Percentiles rank a stretch among this genome's conserved stretches.
These are phyloP conservation scores for Dendroctonus valens DNA, from an alignment of 1,140 invertebrate genomes.

Conservation along the genomic window DNA sequence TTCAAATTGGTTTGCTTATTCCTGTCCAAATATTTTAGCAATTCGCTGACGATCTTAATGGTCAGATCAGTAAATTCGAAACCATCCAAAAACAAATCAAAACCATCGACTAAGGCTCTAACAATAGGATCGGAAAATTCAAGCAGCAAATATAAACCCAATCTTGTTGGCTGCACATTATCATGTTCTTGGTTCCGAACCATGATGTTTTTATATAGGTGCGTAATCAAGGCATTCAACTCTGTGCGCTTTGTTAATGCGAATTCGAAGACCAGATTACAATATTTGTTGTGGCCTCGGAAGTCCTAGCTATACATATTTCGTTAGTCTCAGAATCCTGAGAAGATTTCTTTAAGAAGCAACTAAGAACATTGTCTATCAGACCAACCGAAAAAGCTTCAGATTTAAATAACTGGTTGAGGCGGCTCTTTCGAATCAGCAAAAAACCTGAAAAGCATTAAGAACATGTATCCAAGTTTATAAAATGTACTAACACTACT, in stretches of 20 bases:
- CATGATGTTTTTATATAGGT: constrained; percentile 19
- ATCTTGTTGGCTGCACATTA: neutral
- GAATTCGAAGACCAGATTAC: constrained; percentile 31
- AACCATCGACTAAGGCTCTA: constrained; percentile 23
- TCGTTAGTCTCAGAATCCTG: neutral
- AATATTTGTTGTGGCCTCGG: constrained; percentile 31
- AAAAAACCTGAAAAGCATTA: constrained; percentile 16
- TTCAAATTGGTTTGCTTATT: constrained; percentile 15
- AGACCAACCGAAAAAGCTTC: constrained; percentile 18
- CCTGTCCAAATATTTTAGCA: constrained; percentile 5
- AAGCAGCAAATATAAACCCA: constrained; percentile 34
- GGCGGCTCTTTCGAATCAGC: constrained; percentile 9
- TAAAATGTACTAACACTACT: too few relatives aligned
- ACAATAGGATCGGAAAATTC: constrained; percentile 32
- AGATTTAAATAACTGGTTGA: constrained; percentile 7
- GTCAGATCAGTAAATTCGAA: neutral
- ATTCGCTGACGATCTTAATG: constrained; percentile 4
- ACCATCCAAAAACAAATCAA: constrained; percentile 31
- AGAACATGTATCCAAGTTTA: too few relatives aligned
- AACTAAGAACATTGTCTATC: constrained; percentile 17
- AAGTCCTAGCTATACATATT: constrained; percentile 27
- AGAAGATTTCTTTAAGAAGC: neutral
- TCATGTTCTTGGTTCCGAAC: constrained; percentile 3
- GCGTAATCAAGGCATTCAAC: constrained; percentile 26
- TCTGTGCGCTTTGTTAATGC: constrained; percentile 25